Conservation (phyloP, 2,113 vertebrate species). For the Hystrix brachyura region DNA sequence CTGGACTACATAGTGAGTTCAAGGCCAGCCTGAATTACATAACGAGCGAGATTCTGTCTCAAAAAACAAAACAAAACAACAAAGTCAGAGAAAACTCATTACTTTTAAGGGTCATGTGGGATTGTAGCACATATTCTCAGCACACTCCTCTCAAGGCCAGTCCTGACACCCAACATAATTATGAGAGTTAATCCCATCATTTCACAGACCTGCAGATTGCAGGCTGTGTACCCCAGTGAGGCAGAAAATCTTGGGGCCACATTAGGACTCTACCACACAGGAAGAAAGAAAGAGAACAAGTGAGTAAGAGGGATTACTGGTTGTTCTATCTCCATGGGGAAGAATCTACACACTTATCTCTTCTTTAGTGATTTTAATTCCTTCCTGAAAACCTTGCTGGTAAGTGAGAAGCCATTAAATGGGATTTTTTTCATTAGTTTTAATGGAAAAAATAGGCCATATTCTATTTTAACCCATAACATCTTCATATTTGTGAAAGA, state of each 20-base stretch:
- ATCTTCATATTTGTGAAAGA: conserved; percentile 10
- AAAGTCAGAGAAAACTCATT: neutral
- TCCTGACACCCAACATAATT: neutral
- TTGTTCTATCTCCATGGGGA: neutral
- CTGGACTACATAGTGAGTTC: neutral
- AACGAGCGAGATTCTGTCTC: neutral
- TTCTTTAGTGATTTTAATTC: conserved; percentile 3
- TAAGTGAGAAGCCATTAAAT: conserved; percentile 49
- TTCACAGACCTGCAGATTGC: neutral
- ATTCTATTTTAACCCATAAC: neutral
- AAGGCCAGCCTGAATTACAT: neutral
- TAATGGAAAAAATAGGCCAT: conserved; percentile 12
- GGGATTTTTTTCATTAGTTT: neutral
- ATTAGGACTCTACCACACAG: neutral
- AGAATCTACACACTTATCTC: neutral
- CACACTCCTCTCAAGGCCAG: neutral
- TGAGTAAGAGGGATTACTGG: neutral
- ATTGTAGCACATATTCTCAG: neutral
- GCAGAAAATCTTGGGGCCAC: neutral
- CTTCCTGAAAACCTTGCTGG: conserved; percentile 14
- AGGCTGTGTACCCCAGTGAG: neutral
- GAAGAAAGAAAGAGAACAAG: neutral
- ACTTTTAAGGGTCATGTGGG: neutral
- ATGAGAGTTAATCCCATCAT: neutral
- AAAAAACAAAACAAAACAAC: neutral